Base-by-base conservation (phyloP, 1,140 invertebrate species). In the Pseudomyrmex dendroicus region DNA sequence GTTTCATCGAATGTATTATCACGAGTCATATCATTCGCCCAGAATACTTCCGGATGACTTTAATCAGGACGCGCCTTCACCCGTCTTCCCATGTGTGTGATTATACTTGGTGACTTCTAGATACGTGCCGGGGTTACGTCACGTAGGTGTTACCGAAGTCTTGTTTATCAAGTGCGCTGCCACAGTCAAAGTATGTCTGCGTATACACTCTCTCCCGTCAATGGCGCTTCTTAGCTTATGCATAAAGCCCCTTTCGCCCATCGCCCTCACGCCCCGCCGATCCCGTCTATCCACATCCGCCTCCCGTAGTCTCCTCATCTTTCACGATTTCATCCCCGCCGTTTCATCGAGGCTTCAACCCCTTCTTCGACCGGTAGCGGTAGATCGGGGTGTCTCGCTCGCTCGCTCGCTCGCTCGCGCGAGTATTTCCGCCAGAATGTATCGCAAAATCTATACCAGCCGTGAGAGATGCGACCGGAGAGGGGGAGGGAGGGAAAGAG, bases 391-490 rank as follows among this genome's bases (percentile, higher is more conserved):
- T 44, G 80, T 91, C 90, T 93, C 90, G 73, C 88, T 87, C 80
- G 77, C 84, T 87, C 80, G 77, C 83, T 87, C 83, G 64, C 83
- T 90, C 66, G 67, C 88, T 89, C 89, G 89, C 89, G 89, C 84
- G 73, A 85, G 85, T 77, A 89, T 91, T 91, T 92, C 88, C 85
- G 86, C 90, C 90, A 91, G 92, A 91, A 93, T 93, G 92, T 94
- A 94, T 94, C 91, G 92, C 92, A 92, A 93, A 94, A 94, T 94
- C 92, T 94, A 93, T 94, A 93, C 89, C 88, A 76, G 56, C 88
- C 85, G 35, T 89, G 86, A 87, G 85, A 84, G 84, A 84, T 78
- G 88, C 52, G 66, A 86, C 83, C 74, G 86, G 84, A 84, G 70
- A 85, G 78, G 50, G 84, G 63, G 86, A 57, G 70, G 46, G 25